Evolutionary conservation across 37 sponge, comb jelly and placozoan genomes (phyloP).

Genomic region (Petrosia ficiformis): DNA sequence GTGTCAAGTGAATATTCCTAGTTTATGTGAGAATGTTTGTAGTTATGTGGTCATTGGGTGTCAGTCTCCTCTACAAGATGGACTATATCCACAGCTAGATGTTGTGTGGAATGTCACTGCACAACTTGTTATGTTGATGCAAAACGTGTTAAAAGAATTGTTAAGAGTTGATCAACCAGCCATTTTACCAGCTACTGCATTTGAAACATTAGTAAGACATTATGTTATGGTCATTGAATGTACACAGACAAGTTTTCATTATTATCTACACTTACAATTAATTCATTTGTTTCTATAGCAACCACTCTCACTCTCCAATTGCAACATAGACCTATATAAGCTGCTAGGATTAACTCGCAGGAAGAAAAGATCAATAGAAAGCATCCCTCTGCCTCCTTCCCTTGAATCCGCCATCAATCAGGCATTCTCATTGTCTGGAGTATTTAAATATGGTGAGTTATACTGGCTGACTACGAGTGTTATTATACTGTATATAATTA

Average conservation of each 20-base stretch:
- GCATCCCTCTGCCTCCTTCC: background rate
- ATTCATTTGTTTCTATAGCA: too few species aligned
- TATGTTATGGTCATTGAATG: too few species aligned
- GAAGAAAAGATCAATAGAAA: background rate
- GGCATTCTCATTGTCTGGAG: background rate
- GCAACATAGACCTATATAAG: too few species aligned
- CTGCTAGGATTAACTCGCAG: too few species aligned
- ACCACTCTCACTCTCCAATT: too few species aligned
- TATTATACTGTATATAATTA: too few species aligned
- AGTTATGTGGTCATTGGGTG: background rate
- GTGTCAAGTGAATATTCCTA: background rate
- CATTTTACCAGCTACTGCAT: background rate
- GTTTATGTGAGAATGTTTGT: background rate
- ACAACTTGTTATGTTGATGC: background rate
- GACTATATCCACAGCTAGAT: background rate
- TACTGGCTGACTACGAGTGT: too few species aligned
- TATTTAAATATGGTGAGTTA: background rate
- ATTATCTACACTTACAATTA: too few species aligned
- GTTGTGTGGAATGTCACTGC: background rate
- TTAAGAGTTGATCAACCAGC: background rate
- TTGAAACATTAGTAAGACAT: too few species aligned
- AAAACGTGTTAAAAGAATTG: too few species aligned
- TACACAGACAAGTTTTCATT: too few species aligned
- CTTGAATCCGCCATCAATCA: background rate
- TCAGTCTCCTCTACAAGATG: slow-evolving; percentile 2